A percentile compares a stretch with the other conserved stretches of the same genome.
Conservation (phyloP, 2,888 invertebrate genomes). For the Archips xylosteana region DNA sequence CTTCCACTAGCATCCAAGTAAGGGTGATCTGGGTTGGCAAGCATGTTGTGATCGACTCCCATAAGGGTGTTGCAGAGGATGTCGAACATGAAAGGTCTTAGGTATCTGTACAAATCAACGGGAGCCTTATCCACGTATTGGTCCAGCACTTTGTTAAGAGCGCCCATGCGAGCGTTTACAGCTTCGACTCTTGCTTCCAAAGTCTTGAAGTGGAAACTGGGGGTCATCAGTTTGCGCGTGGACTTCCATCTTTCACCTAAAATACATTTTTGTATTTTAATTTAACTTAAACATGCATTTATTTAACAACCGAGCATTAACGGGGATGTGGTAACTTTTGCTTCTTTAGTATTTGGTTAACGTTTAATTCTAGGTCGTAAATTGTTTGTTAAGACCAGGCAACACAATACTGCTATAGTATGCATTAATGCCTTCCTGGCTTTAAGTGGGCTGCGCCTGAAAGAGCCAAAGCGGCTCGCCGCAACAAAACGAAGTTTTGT, state of each 20-base stretch:
- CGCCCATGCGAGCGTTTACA: constrained; percentile 49
- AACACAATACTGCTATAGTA: constrained; percentile 3
- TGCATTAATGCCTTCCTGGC: constrained; percentile 16
- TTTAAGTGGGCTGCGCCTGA: constrained; percentile 26
- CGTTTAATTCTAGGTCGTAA: constrained; percentile 2
- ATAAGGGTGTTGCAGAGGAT: constrained; percentile 52
- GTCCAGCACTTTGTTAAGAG: constrained; percentile 51
- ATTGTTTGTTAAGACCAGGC: constrained; percentile 10
- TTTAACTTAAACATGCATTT: not conserved
- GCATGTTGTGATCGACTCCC: constrained; percentile 52
- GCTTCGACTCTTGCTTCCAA: constrained; percentile 49
- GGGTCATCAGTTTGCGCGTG: constrained; percentile 54
- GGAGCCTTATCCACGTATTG: constrained; percentile 43
- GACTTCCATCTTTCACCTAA: constrained; percentile 55
- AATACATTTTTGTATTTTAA: not conserved
- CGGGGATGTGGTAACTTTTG: not conserved
- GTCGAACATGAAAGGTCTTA: constrained; percentile 57
- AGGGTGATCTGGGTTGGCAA: constrained; percentile 51
- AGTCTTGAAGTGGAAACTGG: constrained; percentile 55
- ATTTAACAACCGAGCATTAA: constrained; percentile 17
- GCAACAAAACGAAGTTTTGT: constrained; percentile 44
- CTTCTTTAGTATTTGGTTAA: constrained; percentile 6
- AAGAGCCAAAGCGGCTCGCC: constrained; percentile 24
- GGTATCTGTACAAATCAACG: constrained; percentile 53
- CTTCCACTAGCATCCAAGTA: constrained; percentile 51